Evolutionary conservation across 2,113 vertebrate genomes (phyloP).

Genomic region (Asarcornis scutulata): DNA sequence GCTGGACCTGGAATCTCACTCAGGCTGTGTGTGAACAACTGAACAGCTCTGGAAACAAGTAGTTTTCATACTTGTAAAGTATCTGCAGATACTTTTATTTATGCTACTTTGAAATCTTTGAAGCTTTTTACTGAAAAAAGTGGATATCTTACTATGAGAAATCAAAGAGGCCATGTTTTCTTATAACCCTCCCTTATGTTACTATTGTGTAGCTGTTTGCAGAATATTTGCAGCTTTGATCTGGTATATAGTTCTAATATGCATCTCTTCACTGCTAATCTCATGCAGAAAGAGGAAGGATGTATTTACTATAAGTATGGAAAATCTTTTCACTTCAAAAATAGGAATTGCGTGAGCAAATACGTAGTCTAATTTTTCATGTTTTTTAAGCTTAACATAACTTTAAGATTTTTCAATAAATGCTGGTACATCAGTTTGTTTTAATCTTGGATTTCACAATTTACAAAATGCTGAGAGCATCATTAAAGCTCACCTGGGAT

Average conservation of each 20-base stretch:
- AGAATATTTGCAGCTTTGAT: neutral
- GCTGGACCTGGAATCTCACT: neutral
- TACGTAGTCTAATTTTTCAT: neutral
- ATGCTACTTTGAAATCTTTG: neutral
- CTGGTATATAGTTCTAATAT: neutral
- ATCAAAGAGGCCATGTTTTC: neutral
- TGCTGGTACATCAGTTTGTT: neutral
- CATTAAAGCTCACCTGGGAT: neutral
- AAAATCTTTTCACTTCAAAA: neutral
- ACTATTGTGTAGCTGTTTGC: neutral
- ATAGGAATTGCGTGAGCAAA: neutral
- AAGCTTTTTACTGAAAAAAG: neutral
- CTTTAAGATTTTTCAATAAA: neutral
- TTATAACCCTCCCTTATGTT: neutral
- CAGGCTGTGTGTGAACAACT: neutral
- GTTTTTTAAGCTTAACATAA: neutral
- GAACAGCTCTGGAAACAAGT: neutral
- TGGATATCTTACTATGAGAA: neutral
- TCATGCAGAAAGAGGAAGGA: neutral
- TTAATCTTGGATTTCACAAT: neutral
- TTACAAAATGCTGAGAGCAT: neutral
- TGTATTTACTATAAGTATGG: neutral
- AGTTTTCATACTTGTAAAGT: neutral
- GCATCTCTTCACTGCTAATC: neutral
- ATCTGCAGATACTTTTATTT: neutral